Percentiles rank a stretch among this genome's conserved stretches.
These are phyloP conservation scores for Phalanger gymnotis DNA, from an alignment of 2,797 vertebrate genomes.

Conservation along the genomic window DNA sequence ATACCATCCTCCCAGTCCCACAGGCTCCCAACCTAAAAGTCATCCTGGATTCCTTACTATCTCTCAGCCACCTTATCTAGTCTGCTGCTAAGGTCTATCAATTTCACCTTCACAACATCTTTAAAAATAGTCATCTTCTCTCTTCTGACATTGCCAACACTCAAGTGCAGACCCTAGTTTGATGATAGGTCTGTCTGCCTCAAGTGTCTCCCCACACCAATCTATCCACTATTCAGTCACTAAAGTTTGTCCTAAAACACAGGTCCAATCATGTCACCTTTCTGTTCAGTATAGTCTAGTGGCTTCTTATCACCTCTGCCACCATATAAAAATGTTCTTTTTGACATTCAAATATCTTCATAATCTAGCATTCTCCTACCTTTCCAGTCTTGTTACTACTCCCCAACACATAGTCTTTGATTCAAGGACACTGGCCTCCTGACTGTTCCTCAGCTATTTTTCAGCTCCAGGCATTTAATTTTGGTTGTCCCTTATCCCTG, in stretches of 20 bases:
- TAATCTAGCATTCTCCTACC: background rate
- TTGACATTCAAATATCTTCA: background rate
- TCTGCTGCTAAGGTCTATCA: background rate
- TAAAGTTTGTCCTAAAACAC: background rate
- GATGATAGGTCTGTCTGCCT: background rate
- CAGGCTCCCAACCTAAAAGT: background rate
- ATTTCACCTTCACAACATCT: background rate
- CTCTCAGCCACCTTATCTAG: background rate
- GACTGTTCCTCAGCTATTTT: background rate
- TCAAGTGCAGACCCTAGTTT: background rate
- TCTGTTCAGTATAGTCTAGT: background rate
- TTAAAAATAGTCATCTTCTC: background rate
- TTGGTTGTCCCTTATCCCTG: background rate
- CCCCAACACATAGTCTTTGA: background rate
- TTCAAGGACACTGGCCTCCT: background rate
- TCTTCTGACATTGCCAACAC: background rate
- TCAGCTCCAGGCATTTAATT: background rate
- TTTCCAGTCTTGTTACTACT: background rate
- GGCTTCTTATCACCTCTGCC: background rate
- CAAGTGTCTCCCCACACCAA: background rate
- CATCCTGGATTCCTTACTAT: background rate
- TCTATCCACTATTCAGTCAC: background rate
- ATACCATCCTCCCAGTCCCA: background rate
- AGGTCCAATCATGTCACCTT: background rate
- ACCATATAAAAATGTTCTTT: background rate